Evolutionary conservation across 2,113 vertebrate genomes (phyloP).

Genomic region (Semnornis frantzii): DNA sequence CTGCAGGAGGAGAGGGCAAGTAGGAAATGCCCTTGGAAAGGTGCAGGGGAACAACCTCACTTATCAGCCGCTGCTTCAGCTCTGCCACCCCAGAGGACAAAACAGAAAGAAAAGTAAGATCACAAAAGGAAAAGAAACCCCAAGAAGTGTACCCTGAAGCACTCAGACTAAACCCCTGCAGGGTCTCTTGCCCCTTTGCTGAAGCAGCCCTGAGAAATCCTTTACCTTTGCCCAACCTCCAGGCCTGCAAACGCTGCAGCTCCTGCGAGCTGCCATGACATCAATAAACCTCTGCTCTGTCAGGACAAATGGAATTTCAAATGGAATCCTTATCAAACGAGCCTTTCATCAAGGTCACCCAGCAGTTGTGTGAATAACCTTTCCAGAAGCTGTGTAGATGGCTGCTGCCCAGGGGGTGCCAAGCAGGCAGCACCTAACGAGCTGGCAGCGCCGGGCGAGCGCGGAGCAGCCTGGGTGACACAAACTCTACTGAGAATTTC

Average conservation of each 20-base stretch:
- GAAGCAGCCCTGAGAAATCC: background rate
- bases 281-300: conserved; percentile 57
- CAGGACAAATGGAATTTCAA: conserved; percentile 68
- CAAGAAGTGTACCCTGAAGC: background rate
- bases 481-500: background rate
- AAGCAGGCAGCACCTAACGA: conserved; percentile 27
- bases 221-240: background rate
- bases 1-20: background rate
- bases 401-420: conserved; percentile 31
- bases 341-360: conserved; percentile 64
- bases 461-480: background rate
- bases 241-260: background rate
- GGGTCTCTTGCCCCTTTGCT: background rate
- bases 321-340: conserved; percentile 73
- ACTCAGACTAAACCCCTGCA: background rate
- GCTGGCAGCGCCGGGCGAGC: conserved; percentile 25
- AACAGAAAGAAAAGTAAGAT: background rate
- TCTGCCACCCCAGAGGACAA: background rate
- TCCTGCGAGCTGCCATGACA: conserved; percentile 1
- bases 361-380: conserved; percentile 47
- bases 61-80: background rate
- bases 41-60: background rate
- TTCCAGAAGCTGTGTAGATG: conserved; percentile 37
- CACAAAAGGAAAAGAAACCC: background rate
- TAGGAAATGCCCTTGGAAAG: background rate